Evolutionary conservation across 2,797 vertebrate species (phyloP).

Genomic region (Stomatorhinus walkeri): DNA sequence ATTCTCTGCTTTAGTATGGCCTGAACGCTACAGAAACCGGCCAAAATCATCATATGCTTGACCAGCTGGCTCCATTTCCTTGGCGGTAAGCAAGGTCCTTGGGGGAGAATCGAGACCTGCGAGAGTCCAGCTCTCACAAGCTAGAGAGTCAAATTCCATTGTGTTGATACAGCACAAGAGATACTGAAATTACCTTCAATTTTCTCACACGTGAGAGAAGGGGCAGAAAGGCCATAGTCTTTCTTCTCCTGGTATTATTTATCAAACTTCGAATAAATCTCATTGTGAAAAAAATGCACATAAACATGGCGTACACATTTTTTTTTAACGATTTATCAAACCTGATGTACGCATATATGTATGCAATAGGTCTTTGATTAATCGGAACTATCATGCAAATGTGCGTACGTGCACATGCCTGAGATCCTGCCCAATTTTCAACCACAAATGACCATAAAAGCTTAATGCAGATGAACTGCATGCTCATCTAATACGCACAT

Average conservation of each 20-base stretch:
- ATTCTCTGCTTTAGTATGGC: not conserved
- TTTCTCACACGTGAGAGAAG: not conserved
- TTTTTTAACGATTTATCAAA: not conserved
- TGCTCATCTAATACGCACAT: not conserved
- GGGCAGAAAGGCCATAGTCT: not conserved
- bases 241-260: not conserved
- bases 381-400: not conserved
- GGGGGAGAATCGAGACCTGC: not conserved
- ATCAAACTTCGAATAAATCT: not conserved
- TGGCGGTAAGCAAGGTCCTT: not conserved
- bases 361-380: not conserved
- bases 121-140: not conserved
- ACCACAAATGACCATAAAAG: not conserved
- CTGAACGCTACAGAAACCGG: not conserved
- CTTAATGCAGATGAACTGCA: not conserved
- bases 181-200: slow-evolving; percentile 19
- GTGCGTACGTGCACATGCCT: not conserved
- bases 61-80: not conserved
- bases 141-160: not conserved
- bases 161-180: not conserved
- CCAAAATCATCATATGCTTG: slow-evolving; percentile 10
- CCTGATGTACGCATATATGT: not conserved
- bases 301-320: not conserved
- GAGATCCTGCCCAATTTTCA: not conserved
- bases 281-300: not conserved